Evolutionary conservation across 2,113 vertebrate genomes (phyloP).

Genomic region (Cathartes aura): DNA sequence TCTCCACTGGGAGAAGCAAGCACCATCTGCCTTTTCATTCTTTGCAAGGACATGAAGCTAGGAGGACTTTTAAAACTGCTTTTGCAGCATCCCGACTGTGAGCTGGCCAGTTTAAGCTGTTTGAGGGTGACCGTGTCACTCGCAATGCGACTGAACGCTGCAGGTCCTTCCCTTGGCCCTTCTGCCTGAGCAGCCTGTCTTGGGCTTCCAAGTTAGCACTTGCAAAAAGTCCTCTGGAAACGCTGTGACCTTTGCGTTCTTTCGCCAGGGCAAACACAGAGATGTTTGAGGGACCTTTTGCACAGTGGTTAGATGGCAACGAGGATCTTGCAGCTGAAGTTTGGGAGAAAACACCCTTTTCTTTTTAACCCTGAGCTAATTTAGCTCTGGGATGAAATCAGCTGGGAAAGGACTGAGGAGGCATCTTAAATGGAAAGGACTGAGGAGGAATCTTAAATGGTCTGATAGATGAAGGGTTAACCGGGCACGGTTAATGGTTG

Average conservation of each 20-base stretch:
- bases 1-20: neutral
- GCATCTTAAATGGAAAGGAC: neutral
- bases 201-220: neutral
- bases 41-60: neutral
- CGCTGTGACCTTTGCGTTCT: neutral
- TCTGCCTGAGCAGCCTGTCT: fast-evolving
- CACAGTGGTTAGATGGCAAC: neutral
- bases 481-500: neutral
- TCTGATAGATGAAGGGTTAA: neutral
- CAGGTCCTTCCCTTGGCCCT: neutral
- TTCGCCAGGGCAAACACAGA: neutral
- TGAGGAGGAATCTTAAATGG: neutral
- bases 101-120: neutral
- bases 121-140: neutral
- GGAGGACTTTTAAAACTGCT: neutral
- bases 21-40: neutral
- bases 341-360: neutral
- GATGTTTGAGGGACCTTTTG: neutral
- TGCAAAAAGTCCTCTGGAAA: neutral
- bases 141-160: neutral
- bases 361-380: neutral
- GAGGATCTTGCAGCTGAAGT: neutral
- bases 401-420: neutral
- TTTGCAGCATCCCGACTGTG: neutral
- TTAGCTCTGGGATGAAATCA: neutral